Percentiles rank a stretch among this genome's conserved stretches.
phyloP scores from a whole-genome alignment of 2,113 vertebrate genomes.

The Epinephelus cyanopodus region DNA sequence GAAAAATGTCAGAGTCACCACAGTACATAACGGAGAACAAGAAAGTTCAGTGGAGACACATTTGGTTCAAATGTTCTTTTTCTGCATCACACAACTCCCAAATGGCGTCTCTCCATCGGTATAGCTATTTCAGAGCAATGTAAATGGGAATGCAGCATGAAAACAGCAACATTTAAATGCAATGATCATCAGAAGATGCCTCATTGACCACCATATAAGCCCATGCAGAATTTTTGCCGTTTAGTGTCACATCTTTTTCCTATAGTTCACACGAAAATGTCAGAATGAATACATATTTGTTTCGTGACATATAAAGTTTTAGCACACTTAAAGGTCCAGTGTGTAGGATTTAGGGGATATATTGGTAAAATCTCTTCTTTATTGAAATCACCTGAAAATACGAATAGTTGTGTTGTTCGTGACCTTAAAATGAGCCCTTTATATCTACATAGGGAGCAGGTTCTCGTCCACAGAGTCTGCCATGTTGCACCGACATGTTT shows the following conservation, averaged over 20 bases:
- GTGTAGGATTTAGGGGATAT: too few species aligned
- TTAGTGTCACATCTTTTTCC: background rate
- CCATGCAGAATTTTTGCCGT: background rate
- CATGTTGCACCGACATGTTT: too few species aligned
- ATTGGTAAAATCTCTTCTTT: too few species aligned
- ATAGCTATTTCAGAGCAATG: constrained; percentile 29
- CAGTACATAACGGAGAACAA: constrained; percentile 26
- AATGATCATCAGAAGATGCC: constrained; percentile 16
- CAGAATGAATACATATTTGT: background rate
- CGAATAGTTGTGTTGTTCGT: too few species aligned
- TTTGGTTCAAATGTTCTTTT: constrained; percentile 47
- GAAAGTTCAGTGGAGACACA: constrained; percentile 27
- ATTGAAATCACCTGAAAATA: too few species aligned
- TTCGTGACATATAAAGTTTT: background rate
- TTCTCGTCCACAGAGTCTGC: too few species aligned
- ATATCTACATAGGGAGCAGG: too few species aligned
- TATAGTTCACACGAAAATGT: constrained; percentile 7
- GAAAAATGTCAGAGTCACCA: constrained; percentile 61
- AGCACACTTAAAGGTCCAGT: too few species aligned
- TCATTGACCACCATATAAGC: constrained; percentile 30
- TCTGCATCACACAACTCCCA: constrained; percentile 21
- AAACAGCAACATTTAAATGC: constrained; percentile 49
- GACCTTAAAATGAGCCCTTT: too few species aligned
- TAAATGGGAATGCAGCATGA: constrained; percentile 12
- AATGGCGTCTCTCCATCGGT: constrained; percentile 8